Percentiles rank a stretch among this genome's conserved stretches.
phyloP scores from a whole-genome alignment of 2,113 vertebrate species.

The Cervus canadensis region DNA sequence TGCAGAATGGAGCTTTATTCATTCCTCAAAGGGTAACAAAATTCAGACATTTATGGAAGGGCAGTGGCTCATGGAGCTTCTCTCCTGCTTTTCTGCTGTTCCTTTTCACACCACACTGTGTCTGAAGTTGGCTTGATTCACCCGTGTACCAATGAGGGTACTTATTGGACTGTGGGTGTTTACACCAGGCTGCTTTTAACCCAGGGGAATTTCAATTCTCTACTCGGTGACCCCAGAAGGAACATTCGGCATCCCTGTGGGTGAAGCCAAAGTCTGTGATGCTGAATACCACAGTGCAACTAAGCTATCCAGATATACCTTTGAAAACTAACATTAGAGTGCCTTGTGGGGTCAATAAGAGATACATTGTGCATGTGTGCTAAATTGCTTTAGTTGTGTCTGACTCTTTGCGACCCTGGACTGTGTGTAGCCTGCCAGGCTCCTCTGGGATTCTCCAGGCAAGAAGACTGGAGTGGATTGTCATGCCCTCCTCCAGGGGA shows the following conservation, averaged over 20 bases:
- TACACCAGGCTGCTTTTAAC: background rate
- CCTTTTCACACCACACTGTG: background rate
- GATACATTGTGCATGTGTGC: background rate
- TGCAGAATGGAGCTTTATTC: background rate
- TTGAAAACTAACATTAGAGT: background rate
- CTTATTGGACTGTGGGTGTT: background rate
- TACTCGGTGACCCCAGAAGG: background rate
- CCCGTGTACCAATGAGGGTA: background rate
- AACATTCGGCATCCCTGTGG: background rate
- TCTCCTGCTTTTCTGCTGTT: background rate
- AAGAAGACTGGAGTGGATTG: background rate
- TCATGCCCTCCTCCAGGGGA: background rate
- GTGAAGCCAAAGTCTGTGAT: background rate
- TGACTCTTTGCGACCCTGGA: background rate
- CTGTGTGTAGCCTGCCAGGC: background rate
- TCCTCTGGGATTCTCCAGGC: background rate
- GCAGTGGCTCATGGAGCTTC: background rate
- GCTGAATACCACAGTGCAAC: background rate
- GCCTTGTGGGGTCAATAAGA: background rate
- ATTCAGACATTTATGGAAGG: background rate
- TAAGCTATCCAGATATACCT: background rate
- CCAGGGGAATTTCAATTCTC: background rate
- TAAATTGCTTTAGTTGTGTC: background rate
- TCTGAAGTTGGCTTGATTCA: background rate
- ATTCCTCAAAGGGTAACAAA: background rate